These are phyloP conservation scores for Brachystomella parvula DNA, from an alignment of 1,140 invertebrate species.

Conservation along the genomic window DNA sequence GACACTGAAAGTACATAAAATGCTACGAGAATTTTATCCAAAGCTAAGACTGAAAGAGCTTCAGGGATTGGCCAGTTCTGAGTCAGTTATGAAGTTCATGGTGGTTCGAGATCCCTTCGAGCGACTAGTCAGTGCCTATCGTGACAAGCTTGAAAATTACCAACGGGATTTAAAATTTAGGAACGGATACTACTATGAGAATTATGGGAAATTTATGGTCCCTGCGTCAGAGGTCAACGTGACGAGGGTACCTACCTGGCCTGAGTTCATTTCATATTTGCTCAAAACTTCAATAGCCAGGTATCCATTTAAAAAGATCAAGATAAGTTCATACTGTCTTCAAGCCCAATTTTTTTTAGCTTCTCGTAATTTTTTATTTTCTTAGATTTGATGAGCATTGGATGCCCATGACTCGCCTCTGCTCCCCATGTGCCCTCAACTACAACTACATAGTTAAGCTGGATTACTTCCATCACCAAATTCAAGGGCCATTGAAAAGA, in stretches of 20 bases:
- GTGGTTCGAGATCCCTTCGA: slow-evolving; percentile 85
- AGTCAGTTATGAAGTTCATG: slow-evolving; percentile 52
- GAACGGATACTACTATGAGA: slow-evolving; percentile 34
- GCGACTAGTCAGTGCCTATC: slow-evolving; percentile 76
- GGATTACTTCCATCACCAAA: slow-evolving; percentile 37
- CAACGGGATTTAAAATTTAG: slow-evolving; percentile 29
- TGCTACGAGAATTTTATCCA: slow-evolving; percentile 30
- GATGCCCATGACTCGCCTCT: slow-evolving; percentile 74
- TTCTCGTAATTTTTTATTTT: slow-evolving; percentile 12
- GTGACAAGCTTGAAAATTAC: slow-evolving; percentile 73
- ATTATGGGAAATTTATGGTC: slow-evolving; percentile 33
- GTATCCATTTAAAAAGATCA: slow-evolving; percentile 24
- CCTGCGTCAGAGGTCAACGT: background rate
- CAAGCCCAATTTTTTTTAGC: too few relatives aligned
- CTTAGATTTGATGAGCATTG: slow-evolving; percentile 80
- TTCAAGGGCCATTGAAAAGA: slow-evolving; percentile 20
- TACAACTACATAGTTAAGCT: slow-evolving; percentile 47
- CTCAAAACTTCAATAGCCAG: slow-evolving; percentile 32
- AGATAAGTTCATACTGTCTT: too few relatives aligned
- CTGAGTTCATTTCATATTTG: slow-evolving; percentile 46
- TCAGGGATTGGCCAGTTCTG: background rate
- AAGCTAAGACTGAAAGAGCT: background rate
- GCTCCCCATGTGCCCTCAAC: slow-evolving; percentile 72
- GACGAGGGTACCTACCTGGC: slow-evolving; percentile 44
- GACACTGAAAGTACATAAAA: slow-evolving; percentile 34